Evolutionary conservation across 2,797 vertebrate species (phyloP).

Genomic region (Bovichtus diacanthus): DNA sequence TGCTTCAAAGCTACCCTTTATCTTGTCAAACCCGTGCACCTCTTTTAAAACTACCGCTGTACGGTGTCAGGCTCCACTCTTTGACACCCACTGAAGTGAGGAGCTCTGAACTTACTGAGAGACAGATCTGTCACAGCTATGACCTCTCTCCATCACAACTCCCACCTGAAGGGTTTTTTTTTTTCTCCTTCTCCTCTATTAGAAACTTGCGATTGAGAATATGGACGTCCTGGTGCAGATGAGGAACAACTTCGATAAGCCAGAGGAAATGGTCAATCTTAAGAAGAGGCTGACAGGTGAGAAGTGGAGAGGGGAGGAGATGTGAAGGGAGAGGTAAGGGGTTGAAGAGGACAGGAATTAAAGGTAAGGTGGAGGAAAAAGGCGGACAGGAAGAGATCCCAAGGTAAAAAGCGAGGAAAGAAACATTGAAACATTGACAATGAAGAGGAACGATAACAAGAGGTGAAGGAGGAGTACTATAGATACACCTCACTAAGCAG

Average conservation of each 20-base stretch:
- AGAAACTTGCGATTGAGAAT: constrained; percentile 96
- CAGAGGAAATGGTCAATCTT: constrained; percentile 86
- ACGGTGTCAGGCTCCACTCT: neutral
- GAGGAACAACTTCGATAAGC: constrained; percentile 88
- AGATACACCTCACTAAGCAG: constrained; percentile 6
- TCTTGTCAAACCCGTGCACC: neutral
- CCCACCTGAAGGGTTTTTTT: constrained; percentile 20
- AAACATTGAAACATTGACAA: neutral
- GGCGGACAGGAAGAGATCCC: neutral
- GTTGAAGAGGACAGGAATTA: neutral
- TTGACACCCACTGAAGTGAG: constrained; percentile 43
- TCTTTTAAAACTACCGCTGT: neutral
- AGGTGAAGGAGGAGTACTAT: neutral
- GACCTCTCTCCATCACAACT: constrained; percentile 7
- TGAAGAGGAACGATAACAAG: neutral
- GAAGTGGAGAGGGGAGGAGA: constrained; percentile 24
- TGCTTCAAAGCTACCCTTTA: neutral
- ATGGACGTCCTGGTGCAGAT: constrained; percentile 96
- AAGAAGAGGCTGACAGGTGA: constrained; percentile 89
- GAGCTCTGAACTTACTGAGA: constrained; percentile 28
- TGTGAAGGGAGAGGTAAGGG: constrained; percentile 1
- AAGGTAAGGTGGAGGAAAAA: neutral
- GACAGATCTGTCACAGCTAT: constrained; percentile 10
- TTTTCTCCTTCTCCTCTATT: constrained; percentile 36
- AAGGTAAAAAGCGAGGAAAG: neutral